A percentile compares a stretch with the other conserved stretches of the same genome.
Conservation (phyloP, 1,140 invertebrate species). For the Zaprionus ornatus region DNA sequence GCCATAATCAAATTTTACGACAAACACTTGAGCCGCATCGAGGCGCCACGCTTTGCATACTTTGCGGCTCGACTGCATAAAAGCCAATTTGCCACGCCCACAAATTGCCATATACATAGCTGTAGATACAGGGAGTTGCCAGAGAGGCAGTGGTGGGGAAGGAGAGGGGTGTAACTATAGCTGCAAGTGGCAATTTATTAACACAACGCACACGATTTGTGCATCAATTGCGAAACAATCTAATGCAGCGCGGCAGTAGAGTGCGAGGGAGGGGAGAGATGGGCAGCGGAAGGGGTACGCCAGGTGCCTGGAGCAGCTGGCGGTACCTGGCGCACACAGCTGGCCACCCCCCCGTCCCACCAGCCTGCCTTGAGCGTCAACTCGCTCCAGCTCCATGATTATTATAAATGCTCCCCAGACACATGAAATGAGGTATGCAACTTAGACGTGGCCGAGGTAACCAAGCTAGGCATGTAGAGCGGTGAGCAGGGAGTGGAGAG, state of each 20-base stretch:
- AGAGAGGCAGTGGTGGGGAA: not conserved
- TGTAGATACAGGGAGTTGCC: not conserved
- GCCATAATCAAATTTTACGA: conserved; percentile 71
- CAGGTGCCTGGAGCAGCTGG: conserved; percentile 11
- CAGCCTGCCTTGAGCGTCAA: not conserved
- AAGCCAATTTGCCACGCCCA: conserved; percentile 74
- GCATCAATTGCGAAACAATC: conserved; percentile 67
- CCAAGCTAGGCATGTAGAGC: not conserved
- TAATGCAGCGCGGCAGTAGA: conserved; percentile 14
- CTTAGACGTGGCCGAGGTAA: conserved; percentile 58
- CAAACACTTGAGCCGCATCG: conserved; percentile 58
- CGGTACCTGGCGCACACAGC: conserved; percentile 7
- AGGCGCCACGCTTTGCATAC: conserved; percentile 29
- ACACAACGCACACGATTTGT: conserved; percentile 61
- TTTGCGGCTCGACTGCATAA: conserved; percentile 67
- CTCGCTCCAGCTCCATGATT: conserved; percentile 47
- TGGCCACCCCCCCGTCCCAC: not conserved
- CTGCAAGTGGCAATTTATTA: conserved; percentile 62
- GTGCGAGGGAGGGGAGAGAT: conserved; percentile 24
- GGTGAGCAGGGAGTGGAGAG: not conserved
- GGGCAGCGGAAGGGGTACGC: conserved; percentile 8
- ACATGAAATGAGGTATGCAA: conserved; percentile 70
- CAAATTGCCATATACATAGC: conserved; percentile 37
- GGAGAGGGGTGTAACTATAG: conserved; percentile 17
- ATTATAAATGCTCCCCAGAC: conserved; percentile 65